Percentiles rank a stretch among this genome's conserved stretches.
Conservation (phyloP, 2,888 invertebrate genomes). For the Ephialtes manifestator region DNA sequence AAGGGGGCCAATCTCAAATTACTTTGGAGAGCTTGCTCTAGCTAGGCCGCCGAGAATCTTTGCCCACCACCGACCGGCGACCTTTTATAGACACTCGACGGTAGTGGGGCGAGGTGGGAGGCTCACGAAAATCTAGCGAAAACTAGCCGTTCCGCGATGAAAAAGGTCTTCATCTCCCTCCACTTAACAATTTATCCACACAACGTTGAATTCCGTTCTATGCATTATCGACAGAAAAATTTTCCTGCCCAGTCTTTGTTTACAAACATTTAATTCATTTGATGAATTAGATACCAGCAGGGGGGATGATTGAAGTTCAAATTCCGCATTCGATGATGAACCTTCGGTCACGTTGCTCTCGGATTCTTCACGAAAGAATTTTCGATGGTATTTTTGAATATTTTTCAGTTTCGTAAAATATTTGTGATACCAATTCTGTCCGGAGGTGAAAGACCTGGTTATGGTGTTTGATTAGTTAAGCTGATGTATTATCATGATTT, state of each 20-base stretch:
- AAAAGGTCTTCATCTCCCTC: conserved; percentile 57
- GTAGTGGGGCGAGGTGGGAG: conserved; percentile 82
- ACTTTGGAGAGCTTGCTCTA: conserved; percentile 80
- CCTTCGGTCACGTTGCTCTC: background rate
- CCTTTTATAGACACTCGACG: conserved; percentile 85
- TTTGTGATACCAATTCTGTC: no score
- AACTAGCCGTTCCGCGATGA: conserved; percentile 73
- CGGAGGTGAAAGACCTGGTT: no score
- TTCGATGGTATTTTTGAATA: no score
- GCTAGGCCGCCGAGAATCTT: conserved; percentile 80
- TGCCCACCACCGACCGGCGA: conserved; percentile 82
- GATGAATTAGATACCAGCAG: background rate
- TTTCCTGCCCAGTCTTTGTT: no score
- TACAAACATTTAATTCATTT: conserved; percentile 60
- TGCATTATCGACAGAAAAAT: no score
- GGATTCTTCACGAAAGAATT: no score
- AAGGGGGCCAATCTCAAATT: conserved; percentile 85
- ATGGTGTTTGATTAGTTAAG: no score
- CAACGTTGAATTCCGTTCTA: background rate
- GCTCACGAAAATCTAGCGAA: conserved; percentile 79
- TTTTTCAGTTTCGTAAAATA: no score
- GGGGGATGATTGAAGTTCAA: background rate
- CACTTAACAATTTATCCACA: background rate
- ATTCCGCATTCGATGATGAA: background rate
- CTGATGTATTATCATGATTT: no score